Conservation (phyloP, 2,113 vertebrate species). For the Pedionomus torquatus region DNA sequence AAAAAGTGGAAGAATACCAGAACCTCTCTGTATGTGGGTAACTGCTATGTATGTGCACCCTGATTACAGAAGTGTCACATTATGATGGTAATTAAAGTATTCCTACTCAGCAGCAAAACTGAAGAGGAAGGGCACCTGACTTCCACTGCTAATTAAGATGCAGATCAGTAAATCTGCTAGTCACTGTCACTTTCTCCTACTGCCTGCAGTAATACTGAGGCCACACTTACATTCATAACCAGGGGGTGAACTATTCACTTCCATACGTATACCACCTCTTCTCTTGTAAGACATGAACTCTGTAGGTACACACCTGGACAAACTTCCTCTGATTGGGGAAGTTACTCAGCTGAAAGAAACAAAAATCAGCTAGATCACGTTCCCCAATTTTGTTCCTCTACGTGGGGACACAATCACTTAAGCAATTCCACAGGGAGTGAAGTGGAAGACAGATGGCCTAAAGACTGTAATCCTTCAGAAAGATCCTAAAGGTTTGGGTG, state of each 20-base stretch:
- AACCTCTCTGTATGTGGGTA: background rate
- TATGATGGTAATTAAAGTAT: background rate
- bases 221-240: background rate
- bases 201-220: background rate
- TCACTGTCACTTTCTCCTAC: background rate
- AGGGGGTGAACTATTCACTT: background rate
- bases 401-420: background rate
- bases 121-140: background rate
- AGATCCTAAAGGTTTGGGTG: background rate
- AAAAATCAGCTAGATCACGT: background rate
- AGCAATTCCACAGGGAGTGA: background rate
- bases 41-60: background rate
- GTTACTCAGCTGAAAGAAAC: background rate
- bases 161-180: background rate
- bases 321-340: background rate
- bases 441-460: background rate
- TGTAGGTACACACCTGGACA: accelerated
- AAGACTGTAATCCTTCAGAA: background rate
- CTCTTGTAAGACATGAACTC: background rate
- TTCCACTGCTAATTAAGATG: background rate
- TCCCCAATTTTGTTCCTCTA: background rate
- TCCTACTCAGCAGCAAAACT: background rate
- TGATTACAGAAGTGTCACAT: background rate
- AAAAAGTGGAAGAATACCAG: background rate
- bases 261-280: background rate